A percentile compares a stretch with the other conserved stretches of the same genome.
These are phyloP conservation scores for Agriopis leucophaearia DNA, from an alignment of 2,888 invertebrate species.

Conservation along the genomic window DNA sequence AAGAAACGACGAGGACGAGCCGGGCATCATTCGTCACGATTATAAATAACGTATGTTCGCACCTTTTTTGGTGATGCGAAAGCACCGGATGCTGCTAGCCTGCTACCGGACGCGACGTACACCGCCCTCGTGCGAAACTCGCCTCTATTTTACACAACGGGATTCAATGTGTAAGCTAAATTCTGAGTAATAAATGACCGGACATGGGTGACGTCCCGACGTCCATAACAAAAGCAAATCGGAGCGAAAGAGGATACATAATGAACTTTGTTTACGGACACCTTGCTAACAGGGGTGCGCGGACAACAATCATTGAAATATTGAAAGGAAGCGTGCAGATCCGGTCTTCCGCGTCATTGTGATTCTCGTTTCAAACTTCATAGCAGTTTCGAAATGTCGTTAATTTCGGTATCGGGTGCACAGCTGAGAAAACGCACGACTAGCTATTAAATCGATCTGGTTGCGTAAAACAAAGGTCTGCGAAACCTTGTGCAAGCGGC, in stretches of 20 bases:
- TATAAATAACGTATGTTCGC: slow-evolving; percentile 82
- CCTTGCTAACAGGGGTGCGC: slow-evolving; percentile 37
- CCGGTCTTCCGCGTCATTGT: slow-evolving; percentile 58
- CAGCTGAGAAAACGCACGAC: slow-evolving; percentile 83
- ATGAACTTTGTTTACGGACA: slow-evolving; percentile 45
- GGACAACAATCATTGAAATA: slow-evolving; percentile 62
- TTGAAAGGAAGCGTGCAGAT: slow-evolving; percentile 56
- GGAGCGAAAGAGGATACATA: slow-evolving; percentile 48
- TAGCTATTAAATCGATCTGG: slow-evolving; percentile 84
- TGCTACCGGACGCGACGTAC: slow-evolving; percentile 81
- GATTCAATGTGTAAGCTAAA: slow-evolving; percentile 55
- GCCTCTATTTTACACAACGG: slow-evolving; percentile 57
- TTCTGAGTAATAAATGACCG: slow-evolving; percentile 67
- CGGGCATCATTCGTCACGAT: slow-evolving; percentile 76
- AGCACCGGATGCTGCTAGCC: slow-evolving; percentile 83
- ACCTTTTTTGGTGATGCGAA: slow-evolving; percentile 84
- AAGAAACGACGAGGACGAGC: slow-evolving; percentile 67
- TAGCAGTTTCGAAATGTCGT: slow-evolving; percentile 60
- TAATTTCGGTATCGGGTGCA: slow-evolving; percentile 68
- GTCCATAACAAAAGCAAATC: slow-evolving; percentile 71
- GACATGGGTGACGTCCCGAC: slow-evolving; percentile 75
- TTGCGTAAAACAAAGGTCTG: slow-evolving; percentile 87
- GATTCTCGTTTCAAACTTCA: slow-evolving; percentile 52
- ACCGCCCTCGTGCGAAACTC: slow-evolving; percentile 74
- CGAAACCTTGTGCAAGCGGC: slow-evolving; percentile 85